These are phyloP conservation scores for Hucho hucho DNA, from an alignment of 2,113 vertebrate species.

Conservation along the genomic window DNA sequence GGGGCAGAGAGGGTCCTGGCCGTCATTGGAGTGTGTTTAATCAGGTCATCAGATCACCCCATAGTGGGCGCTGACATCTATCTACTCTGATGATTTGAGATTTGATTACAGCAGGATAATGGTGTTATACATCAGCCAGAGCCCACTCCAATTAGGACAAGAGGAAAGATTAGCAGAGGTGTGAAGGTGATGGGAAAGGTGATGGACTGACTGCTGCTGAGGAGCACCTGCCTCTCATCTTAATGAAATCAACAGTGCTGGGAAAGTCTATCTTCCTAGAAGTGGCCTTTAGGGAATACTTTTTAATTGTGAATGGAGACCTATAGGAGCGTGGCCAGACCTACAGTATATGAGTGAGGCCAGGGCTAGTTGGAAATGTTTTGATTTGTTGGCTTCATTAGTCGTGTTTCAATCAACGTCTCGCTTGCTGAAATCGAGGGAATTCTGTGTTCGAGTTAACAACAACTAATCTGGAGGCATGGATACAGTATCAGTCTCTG, in stretches of 20 bases:
- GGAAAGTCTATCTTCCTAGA: background rate
- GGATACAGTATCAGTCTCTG: background rate
- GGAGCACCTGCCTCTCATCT: too few relatives aligned
- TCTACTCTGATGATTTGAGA: slow-evolving; percentile 34
- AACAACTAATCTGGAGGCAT: background rate
- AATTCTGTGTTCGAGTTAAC: slow-evolving; percentile 14
- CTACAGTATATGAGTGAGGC: too few relatives aligned
- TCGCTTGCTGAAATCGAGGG: background rate
- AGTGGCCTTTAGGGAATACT: background rate
- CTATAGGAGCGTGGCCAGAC: too few relatives aligned
- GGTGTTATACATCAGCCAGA: slow-evolving; percentile 16
- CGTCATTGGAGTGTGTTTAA: slow-evolving; percentile 2
- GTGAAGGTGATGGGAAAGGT: slow-evolving; percentile 58
- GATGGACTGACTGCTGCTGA: slow-evolving; percentile 12
- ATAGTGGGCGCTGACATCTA: slow-evolving; percentile 40
- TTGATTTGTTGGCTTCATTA: background rate
- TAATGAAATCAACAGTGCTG: too few relatives aligned
- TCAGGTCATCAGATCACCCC: slow-evolving; percentile 43
- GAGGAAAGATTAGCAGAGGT: slow-evolving; percentile 39
- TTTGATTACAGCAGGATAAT: slow-evolving; percentile 17
- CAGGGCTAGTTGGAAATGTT: too few relatives aligned
- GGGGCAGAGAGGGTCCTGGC: slow-evolving; percentile 12
- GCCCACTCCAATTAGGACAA: slow-evolving; percentile 44
- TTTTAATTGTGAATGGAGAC: too few relatives aligned
- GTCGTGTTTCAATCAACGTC: background rate